Conservation (phyloP, 2,113 vertebrate genomes). For the Calypte anna region DNA sequence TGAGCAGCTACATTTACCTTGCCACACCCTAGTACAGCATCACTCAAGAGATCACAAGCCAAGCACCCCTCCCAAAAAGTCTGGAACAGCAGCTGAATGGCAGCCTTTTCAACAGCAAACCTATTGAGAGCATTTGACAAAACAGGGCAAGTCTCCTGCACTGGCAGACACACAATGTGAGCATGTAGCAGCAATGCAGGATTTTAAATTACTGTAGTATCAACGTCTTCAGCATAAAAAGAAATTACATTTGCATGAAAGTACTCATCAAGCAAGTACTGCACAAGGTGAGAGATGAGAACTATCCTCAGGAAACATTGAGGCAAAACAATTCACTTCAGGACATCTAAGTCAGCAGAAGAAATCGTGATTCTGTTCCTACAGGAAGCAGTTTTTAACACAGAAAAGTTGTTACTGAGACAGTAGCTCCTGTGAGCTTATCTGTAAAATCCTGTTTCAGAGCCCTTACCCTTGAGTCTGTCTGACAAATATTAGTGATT, state of each 20-base stretch:
- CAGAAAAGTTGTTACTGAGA: background rate
- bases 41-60: background rate
- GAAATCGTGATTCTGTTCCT: background rate
- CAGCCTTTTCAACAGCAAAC: background rate
- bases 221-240: slow-evolving; percentile 55
- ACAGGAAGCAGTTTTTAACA: background rate
- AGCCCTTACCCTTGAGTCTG: background rate
- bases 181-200: background rate
- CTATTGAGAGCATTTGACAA: slow-evolving; percentile 28
- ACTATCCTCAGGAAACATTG: background rate
- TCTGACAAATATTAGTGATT: slow-evolving; percentile 3
- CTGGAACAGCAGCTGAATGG: background rate
- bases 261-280: background rate
- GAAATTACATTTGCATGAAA: slow-evolving; percentile 53
- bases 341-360: background rate
- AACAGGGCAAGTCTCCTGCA: slow-evolving; percentile 31
- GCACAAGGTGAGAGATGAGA: slow-evolving; percentile 28
- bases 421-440: background rate
- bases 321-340: slow-evolving; percentile 12
- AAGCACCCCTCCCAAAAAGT: background rate
- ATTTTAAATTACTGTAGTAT: slow-evolving; percentile 32
- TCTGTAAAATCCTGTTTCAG: background rate
- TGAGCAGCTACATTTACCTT: background rate
- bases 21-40: background rate
- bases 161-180: slow-evolving; percentile 10